These are phyloP conservation scores for Hafferia zeledoni DNA, from an alignment of 2,797 vertebrate genomes.

Conservation along the genomic window DNA sequence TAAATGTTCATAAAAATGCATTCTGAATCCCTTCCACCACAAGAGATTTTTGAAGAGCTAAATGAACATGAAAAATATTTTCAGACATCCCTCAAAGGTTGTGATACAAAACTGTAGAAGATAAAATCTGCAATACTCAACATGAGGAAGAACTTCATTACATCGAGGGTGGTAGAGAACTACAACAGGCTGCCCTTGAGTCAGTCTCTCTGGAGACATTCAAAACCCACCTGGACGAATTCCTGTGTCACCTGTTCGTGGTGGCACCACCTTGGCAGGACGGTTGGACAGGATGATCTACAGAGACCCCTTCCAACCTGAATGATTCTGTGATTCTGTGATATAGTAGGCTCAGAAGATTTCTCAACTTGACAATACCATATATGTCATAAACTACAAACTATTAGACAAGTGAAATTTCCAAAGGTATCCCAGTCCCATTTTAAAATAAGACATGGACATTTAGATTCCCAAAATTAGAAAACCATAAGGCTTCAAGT, in stretches of 20 bases:
- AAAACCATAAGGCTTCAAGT: not conserved
- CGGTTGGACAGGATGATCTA: too few relatives aligned
- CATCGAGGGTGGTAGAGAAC: not conserved
- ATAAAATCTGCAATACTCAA: not conserved
- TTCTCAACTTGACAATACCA: not conserved
- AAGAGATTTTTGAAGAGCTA: not conserved
- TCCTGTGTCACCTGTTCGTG: not conserved
- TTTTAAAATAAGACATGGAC: not conserved
- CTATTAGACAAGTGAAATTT: not conserved
- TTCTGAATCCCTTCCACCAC: not conserved
- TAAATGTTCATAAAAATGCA: not conserved
- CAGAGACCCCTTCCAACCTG: not conserved
- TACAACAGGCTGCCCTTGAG: not conserved
- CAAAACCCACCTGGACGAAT: rapidly evolving
- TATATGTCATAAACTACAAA: not conserved
- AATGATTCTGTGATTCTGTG: not conserved
- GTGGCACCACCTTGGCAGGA: not conserved
- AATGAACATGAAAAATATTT: not conserved
- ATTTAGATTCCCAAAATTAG: not conserved
- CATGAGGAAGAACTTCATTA: not conserved
- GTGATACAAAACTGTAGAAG: not conserved
- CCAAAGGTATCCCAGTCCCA: not conserved
- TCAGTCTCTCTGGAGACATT: not conserved
- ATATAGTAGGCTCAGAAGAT: not conserved
- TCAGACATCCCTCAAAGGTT: not conserved